Evolutionary conservation across 2,113 vertebrate species (phyloP).

Genomic region (Catharus fuscescens): DNA sequence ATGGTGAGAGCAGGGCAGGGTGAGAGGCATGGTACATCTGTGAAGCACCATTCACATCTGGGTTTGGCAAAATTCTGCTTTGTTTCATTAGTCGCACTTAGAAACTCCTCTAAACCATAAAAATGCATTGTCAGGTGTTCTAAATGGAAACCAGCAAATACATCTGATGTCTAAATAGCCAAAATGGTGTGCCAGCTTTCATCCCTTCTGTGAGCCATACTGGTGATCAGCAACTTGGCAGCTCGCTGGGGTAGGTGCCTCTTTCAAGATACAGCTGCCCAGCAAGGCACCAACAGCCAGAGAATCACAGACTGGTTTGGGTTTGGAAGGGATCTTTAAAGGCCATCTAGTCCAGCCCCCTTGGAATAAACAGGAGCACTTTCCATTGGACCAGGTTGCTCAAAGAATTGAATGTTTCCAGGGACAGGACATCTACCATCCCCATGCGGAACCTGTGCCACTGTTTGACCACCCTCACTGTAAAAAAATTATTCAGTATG

Average conservation of each 20-base stretch:
- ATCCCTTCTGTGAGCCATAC: rapidly evolving
- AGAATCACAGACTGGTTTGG: background rate
- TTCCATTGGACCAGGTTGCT: background rate
- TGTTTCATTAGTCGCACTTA: background rate
- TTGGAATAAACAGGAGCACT: background rate
- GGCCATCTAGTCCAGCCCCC: background rate
- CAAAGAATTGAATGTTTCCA: background rate
- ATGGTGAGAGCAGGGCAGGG: background rate
- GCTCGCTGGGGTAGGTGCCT: background rate
- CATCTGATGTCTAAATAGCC: background rate
- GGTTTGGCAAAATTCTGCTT: background rate
- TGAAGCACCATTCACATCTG: background rate
- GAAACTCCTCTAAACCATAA: background rate
- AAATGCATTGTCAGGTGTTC: background rate
- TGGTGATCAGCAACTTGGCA: background rate
- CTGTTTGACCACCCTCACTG: rapidly evolving
- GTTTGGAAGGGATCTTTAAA: background rate
- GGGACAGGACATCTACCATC: too few relatives aligned
- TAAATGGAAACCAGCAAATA: background rate
- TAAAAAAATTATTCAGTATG: background rate
- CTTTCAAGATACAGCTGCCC: background rate
- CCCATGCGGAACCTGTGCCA: background rate
- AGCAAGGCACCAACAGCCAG: rapidly evolving
- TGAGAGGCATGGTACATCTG: background rate
- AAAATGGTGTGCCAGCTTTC: background rate